Base-by-base conservation (phyloP, 1,140 invertebrate genomes). In the Medauroidea extradentata region DNA sequence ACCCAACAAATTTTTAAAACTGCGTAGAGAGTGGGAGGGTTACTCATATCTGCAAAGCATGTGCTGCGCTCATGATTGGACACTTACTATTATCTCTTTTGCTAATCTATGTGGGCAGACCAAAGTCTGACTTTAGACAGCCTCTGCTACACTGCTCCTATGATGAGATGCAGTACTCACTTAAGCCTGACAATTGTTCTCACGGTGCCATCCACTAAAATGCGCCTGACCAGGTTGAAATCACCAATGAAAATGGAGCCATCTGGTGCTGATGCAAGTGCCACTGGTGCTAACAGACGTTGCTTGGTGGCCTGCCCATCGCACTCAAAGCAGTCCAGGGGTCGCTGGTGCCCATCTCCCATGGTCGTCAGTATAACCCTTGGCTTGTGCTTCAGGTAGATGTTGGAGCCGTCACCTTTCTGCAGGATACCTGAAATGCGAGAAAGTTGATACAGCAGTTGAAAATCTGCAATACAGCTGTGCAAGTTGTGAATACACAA, bases 341-440 rank as follows among this genome's bases (percentile, higher is more conserved):
- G 88, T 44, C 95, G 80, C 67, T 94, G 91, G 63, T 91, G 87
- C 1, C 94, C 94, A 74, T 93, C 93, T 8, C 94, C 95, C 84
- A 98, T 89, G 1, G 91, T 86, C n/a, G 93, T 95, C 14, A 91
- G 77, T 46, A 97, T 90, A 1, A 95, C 89, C 53, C 92, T 81
- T 0, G 94, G 94, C 69, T 94, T 92, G 70, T 98, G 93, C 68
- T 94, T 94, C 65, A 98, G 72, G 71, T 97, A 98, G 59, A 97
- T 94, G 69, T 96, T 98, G 0, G 93, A 91, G 19, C 96, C 96
- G 73, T 98, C 96, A 24, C 96, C 96, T 72, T 97, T 97, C 75
- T 98, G 95, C 1, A 98, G 79, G 62, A 98, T 97, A 23, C 93
- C 88, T 88, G 72, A 14, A 74, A 34, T n/a, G n/a, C n/a, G n/a